phyloP scores from a whole-genome alignment of 2,888 invertebrate genomes.

The Hyposoter didymator region DNA sequence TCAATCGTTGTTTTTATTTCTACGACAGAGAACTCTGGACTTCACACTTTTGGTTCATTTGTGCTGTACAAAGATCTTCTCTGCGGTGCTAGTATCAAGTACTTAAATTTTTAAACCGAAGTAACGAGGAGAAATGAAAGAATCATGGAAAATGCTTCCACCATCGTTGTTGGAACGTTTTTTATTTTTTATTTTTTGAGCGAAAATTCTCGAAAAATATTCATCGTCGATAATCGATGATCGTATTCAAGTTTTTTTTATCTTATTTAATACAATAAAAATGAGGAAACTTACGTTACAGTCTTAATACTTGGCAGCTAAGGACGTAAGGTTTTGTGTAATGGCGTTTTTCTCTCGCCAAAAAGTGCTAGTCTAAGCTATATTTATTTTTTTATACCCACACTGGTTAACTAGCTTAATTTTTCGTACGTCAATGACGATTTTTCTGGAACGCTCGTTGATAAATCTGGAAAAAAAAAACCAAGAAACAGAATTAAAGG shows the following conservation, averaged over 20 bases:
- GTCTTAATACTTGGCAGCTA: conserved; percentile 81
- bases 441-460: conserved; percentile 65
- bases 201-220: conserved; percentile 61
- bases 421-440: conserved; percentile 67
- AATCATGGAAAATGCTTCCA: conserved; percentile 79
- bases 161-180: conserved; percentile 71
- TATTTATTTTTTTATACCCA: conserved; percentile 81
- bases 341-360: conserved; percentile 73
- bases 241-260: conserved; percentile 72
- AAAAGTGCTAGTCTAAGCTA: conserved; percentile 83
- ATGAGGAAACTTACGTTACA: conserved; percentile 65
- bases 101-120: conserved; percentile 72
- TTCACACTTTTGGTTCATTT: conserved; percentile 60
- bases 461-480: conserved; percentile 25
- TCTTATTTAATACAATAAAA: conserved; percentile 27
- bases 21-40: conserved; percentile 42
- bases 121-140: conserved; percentile 8
- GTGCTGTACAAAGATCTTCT: conserved; percentile 75
- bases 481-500: conserved; percentile 3
- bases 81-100: conserved; percentile 82
- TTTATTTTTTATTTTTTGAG: conserved; percentile 53
- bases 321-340: conserved; percentile 72
- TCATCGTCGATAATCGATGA: conserved; percentile 77
- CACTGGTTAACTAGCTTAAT: conserved; percentile 75
- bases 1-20: conserved; percentile 28